Evolutionary conservation across 2,888 invertebrate species (phyloP), one percentile per base, ranked within the genome.

Genomic region (Belgica antarctica): DNA sequence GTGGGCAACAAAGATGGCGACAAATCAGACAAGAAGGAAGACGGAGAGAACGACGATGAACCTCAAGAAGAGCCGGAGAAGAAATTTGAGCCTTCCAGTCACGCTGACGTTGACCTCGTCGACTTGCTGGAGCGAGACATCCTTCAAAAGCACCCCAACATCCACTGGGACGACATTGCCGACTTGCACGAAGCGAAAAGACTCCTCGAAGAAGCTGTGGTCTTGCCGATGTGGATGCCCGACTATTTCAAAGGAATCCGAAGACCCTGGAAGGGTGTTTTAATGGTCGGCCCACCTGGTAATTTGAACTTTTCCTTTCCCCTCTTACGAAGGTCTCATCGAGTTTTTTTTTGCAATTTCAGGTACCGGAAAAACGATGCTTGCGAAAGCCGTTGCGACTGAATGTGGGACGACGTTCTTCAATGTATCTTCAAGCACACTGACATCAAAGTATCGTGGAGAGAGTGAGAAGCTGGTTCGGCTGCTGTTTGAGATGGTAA

Each of bases 361-460:
- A 10, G n/a, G n/a, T 7, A 94, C 94, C 0, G 95, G 96, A 17
- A 97, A 97, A 84, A 97, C 96, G 0, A 92, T 97, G 90, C 82
- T 97, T 62, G 96, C 96, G 3, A 96, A 97, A 81, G 98, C 98
- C 1, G 97, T 98, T 5, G 98, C 98, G 71, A 97, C 96, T 0
- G 97, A 99, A 83, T 98, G 97, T 80, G 92, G 93, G 27, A 94
- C 97, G 63, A 97, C 97, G 0, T 97, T 96, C 82, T 96, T 98
- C 79, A 94, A 96, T 80, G 96, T 99, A 1, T 96, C 96, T 12
- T 95, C 96, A 0, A 95, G 96, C 1, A 96, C 96, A 0, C 85
- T 99, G 72, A 96, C 96, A n/a, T 96, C 96, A 19, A 99, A 99
- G 81, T 99, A 96, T 81, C 85, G 96, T 70, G 99, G 99, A n/a